These are phyloP conservation scores for Eilema sororculum DNA, from an alignment of 2,888 invertebrate species.

Conservation along the genomic window DNA sequence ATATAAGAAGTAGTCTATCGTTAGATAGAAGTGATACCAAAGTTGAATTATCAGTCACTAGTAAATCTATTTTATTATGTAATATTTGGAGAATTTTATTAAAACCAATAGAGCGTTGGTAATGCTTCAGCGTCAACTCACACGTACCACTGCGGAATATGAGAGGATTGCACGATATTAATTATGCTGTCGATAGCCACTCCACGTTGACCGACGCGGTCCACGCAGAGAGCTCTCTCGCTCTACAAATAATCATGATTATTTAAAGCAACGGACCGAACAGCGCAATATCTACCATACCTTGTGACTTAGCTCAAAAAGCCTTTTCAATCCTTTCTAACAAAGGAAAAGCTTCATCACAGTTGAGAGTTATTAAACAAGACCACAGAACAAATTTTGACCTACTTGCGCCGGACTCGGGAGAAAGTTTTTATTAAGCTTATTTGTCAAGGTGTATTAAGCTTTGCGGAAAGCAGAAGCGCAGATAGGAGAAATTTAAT, in stretches of 20 bases:
- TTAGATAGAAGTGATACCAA: too few species aligned
- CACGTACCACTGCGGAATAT: background rate
- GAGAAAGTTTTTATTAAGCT: constrained; percentile 41
- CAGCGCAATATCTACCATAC: constrained; percentile 7
- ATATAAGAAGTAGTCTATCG: too few species aligned
- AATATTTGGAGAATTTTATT: background rate
- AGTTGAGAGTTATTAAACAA: constrained; percentile 31
- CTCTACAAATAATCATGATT: background rate
- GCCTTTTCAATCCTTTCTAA: constrained; percentile 20
- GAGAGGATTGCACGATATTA: background rate
- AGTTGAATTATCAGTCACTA: too few species aligned
- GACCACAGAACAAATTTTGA: constrained; percentile 26
- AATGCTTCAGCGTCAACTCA: constrained; percentile 1
- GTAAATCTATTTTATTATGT: background rate
- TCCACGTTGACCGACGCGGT: background rate
- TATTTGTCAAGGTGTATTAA: constrained; percentile 44
- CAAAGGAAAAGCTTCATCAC: constrained; percentile 17
- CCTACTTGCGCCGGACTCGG: constrained; percentile 23
- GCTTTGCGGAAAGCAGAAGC: constrained; percentile 17
- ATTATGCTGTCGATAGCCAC: background rate
- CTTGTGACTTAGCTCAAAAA: constrained; percentile 7
- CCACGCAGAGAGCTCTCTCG: background rate
- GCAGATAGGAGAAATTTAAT: constrained; percentile 21
- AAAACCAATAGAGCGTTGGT: constrained; percentile 7
- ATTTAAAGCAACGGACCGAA: background rate